Percentiles rank a stretch among this genome's conserved stretches.
Conservation (phyloP, 2,888 invertebrate genomes). For the Apantesis nais region DNA sequence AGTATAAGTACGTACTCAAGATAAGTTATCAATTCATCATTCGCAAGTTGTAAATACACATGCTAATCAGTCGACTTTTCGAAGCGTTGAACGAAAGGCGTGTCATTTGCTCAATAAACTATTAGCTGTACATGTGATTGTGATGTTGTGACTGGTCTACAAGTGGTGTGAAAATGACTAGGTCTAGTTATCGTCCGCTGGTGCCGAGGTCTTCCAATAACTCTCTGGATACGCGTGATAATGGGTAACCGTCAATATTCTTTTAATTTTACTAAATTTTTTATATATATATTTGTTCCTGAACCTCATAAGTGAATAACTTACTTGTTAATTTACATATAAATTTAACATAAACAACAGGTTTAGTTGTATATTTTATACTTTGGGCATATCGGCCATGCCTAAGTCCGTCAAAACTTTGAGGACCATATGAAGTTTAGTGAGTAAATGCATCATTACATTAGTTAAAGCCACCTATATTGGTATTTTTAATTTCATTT, state of each 20-base stretch:
- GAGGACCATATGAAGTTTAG: background rate
- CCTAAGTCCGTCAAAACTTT: background rate
- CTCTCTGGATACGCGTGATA: constrained; percentile 72
- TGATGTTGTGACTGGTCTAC: constrained; percentile 42
- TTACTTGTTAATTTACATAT: background rate
- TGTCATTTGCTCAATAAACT: constrained; percentile 59
- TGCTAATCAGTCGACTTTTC: constrained; percentile 64
- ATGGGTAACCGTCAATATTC: constrained; percentile 64
- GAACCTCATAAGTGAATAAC: background rate
- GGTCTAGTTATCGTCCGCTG: constrained; percentile 78
- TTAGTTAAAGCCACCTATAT: background rate
- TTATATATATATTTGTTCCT: background rate
- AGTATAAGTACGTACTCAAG: constrained; percentile 54
- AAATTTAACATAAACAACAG: background rate
- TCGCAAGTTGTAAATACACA: constrained; percentile 50
- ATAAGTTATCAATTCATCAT: constrained; percentile 59
- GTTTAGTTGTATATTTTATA: background rate
- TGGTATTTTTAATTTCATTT: background rate
- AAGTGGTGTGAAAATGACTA: constrained; percentile 64
- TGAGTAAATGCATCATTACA: background rate
- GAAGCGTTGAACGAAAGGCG: constrained; percentile 61
- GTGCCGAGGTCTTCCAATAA: constrained; percentile 76
- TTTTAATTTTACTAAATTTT: constrained; percentile 6
- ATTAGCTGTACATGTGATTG: constrained; percentile 35
- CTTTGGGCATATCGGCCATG: background rate